Evolutionary conservation across 2,888 invertebrate genomes (phyloP).

Genomic region (Rhamnusium bicolor): DNA sequence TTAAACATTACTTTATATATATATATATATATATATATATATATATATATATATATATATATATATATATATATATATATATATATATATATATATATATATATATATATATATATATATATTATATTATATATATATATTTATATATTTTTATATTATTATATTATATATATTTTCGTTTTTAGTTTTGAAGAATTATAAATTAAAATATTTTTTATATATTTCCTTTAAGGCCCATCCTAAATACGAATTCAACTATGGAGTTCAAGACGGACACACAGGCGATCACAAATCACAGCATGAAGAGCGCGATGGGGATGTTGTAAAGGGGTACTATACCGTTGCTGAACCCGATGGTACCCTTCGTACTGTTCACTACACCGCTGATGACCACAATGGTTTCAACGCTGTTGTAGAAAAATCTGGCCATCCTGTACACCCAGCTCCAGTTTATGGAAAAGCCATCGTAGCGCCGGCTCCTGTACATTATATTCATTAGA

Average conservation of each 20-base stretch:
- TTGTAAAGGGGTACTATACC: slow-evolving; percentile 69
- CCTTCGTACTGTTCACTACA: slow-evolving; percentile 62
- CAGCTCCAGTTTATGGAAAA: slow-evolving; percentile 48
- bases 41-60: too few species aligned
- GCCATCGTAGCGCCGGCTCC: slow-evolving; percentile 38
- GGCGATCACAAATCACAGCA: slow-evolving; percentile 75
- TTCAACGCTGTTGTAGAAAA: slow-evolving; percentile 77
- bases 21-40: too few species aligned
- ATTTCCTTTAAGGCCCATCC: slow-evolving; percentile 70
- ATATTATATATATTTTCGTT: too few species aligned
- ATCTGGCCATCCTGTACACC: slow-evolving; percentile 75
- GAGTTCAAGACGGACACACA: slow-evolving; percentile 75
- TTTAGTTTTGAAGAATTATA: too few species aligned
- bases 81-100: too few species aligned
- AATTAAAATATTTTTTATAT: slow-evolving; percentile 14
- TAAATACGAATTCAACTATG: slow-evolving; percentile 74
- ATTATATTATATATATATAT: too few species aligned
- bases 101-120: too few species aligned
- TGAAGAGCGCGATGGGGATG: slow-evolving; percentile 75
- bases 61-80: too few species aligned
- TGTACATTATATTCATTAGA: slow-evolving; percentile 25
- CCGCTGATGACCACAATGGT: slow-evolving; percentile 62
- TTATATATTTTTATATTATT: too few species aligned
- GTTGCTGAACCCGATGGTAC: slow-evolving; percentile 63
- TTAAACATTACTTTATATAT: too few species aligned